A percentile compares a stretch with the other conserved stretches of the same genome.
Evolutionary conservation across 2,113 vertebrate genomes (phyloP).

Genomic region (Podarcis raffonei): DNA sequence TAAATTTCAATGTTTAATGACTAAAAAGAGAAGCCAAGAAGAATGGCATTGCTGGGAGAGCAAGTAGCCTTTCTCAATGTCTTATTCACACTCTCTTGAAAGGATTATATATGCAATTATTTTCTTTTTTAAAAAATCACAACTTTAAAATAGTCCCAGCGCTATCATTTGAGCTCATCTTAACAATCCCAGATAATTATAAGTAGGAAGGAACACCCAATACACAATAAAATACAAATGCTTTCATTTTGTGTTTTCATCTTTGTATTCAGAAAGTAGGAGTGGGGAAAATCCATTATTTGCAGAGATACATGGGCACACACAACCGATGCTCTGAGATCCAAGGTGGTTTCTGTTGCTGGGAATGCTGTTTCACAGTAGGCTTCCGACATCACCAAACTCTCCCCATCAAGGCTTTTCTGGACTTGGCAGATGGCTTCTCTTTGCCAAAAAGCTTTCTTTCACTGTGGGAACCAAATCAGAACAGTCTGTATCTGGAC

Average conservation of each 20-base stretch:
- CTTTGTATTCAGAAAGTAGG: background rate
- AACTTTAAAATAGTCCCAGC: no score
- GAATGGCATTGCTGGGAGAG: background rate
- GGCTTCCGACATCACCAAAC: slow-evolving; percentile 36
- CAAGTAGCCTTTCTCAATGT: background rate
- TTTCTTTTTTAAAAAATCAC: no score
- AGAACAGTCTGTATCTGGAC: slow-evolving; percentile 53
- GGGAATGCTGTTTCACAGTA: slow-evolving; percentile 1
- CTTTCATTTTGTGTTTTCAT: background rate
- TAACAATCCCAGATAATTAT: background rate
- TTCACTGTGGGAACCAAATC: slow-evolving; percentile 49
- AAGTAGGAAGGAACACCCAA: background rate
- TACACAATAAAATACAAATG: background rate
- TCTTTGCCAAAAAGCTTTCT: slow-evolving; percentile 61
- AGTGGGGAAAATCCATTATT: background rate
- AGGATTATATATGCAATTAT: background rate
- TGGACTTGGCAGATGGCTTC: slow-evolving; percentile 60
- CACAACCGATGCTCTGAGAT: background rate
- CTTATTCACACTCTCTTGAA: background rate
- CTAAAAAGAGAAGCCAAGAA: background rate
- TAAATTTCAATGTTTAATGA: background rate
- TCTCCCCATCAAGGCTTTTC: slow-evolving; percentile 46
- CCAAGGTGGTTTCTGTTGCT: slow-evolving; percentile 21
- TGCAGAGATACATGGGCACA: background rate
- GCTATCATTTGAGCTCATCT: background rate